phyloP scores from a whole-genome alignment of 2,888 invertebrate genomes.

The Toxonevra muliebris region DNA sequence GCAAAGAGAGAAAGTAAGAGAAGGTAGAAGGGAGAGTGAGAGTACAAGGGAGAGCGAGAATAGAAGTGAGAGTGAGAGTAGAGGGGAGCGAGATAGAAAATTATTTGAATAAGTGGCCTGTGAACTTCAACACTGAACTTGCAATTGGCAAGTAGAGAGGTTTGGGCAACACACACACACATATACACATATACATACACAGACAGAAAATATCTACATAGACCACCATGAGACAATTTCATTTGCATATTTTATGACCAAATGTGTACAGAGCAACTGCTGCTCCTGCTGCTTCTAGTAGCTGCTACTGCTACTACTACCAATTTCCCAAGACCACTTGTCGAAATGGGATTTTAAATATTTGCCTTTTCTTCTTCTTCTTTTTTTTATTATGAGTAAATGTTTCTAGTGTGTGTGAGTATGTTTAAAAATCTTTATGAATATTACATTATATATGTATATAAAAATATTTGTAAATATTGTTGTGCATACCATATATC shows the following conservation, averaged over 20 bases:
- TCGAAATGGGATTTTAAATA: slow-evolving; percentile 36
- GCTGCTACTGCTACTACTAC: not conserved
- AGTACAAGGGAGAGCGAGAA: too few species aligned
- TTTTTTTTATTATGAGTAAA: too few species aligned
- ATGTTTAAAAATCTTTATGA: too few species aligned
- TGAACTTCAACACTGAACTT: slow-evolving; percentile 30
- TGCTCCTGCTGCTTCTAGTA: slow-evolving; percentile 12
- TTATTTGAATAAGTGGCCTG: slow-evolving; percentile 30
- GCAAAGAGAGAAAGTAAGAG: too few species aligned
- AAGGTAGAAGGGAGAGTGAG: too few species aligned
- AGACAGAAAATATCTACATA: slow-evolving; percentile 13
- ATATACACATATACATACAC: not conserved
- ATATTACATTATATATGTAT: too few species aligned
- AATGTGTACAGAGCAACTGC: slow-evolving; percentile 35
- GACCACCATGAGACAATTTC: slow-evolving; percentile 40
- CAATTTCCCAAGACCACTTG: slow-evolving; percentile 30
- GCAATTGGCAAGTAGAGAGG: not conserved
- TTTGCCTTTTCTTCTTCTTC: slow-evolving; percentile 12
- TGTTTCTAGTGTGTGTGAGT: too few species aligned
- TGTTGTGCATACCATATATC: too few species aligned
- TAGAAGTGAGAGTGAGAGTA: too few species aligned
- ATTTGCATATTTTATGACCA: slow-evolving; percentile 47
- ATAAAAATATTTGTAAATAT: too few species aligned
- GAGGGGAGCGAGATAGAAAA: not conserved
- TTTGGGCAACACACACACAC: not conserved